These are phyloP conservation scores for Mylabris phalerata DNA, from an alignment of 1,140 invertebrate genomes.

Conservation along the genomic window DNA sequence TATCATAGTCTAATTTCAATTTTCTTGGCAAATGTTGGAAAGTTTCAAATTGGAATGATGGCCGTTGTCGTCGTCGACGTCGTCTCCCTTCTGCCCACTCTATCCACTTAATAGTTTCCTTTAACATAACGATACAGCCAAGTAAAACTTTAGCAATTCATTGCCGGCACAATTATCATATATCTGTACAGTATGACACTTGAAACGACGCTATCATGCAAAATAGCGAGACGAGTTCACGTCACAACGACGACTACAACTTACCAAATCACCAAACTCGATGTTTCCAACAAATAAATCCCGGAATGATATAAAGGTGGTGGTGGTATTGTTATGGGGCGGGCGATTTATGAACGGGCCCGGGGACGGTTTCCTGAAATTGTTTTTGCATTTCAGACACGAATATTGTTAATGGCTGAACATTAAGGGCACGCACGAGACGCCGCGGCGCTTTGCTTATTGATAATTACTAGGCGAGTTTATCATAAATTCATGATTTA, in stretches of 20 bases:
- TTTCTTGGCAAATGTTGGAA: too few species aligned
- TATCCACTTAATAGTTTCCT: conserved; percentile 21
- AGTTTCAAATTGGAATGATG: too few species aligned
- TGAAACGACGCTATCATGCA: conserved; percentile 32
- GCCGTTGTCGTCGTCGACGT: too few species aligned
- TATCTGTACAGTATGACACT: conserved; percentile 32
- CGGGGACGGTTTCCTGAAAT: conserved; percentile 20
- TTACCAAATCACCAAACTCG: conserved; percentile 25
- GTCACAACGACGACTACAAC: conserved; percentile 19
- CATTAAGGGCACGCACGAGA: conserved; percentile 22
- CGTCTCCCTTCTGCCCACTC: too few species aligned
- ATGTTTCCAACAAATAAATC: conserved; percentile 20
- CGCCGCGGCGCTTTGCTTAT: conserved; percentile 17
- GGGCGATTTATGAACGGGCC: conserved; percentile 15
- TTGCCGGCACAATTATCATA: conserved; percentile 34
- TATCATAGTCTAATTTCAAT: too few species aligned
- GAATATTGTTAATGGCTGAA: conserved; percentile 23
- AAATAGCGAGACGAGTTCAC: conserved; percentile 17
- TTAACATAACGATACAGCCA: conserved; percentile 27
- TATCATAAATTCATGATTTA: background rate
- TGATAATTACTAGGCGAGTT: conserved; percentile 26
- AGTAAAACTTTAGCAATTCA: conserved; percentile 32
- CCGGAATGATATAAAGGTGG: background rate
- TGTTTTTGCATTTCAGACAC: conserved; percentile 25
- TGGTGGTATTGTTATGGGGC: background rate